A percentile compares a stretch with the other conserved stretches of the same genome.
Conservation (phyloP, 1,140 invertebrate species). For the Oedothorax gibbosus region DNA sequence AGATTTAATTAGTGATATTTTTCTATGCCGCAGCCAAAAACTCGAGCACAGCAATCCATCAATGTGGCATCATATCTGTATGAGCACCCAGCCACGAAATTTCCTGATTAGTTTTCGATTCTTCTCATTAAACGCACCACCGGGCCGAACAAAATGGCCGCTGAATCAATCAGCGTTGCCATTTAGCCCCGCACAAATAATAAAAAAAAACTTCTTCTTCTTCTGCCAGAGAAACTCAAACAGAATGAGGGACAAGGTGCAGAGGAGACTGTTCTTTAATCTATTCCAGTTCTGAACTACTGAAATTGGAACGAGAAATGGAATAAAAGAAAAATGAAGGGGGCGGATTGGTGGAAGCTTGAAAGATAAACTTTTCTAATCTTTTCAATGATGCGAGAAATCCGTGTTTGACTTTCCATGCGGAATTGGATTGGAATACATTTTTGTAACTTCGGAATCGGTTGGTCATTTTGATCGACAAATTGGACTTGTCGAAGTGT, state of each 20-base stretch:
- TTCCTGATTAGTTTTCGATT: constrained; percentile 59
- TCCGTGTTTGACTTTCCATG: constrained; percentile 29
- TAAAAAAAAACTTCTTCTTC: constrained; percentile 22
- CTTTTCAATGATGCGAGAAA: constrained; percentile 27
- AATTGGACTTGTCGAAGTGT: neutral
- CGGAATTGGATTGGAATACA: constrained; percentile 19
- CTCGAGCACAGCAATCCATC: constrained; percentile 28
- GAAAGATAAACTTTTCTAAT: constrained; percentile 32
- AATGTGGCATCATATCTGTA: constrained; percentile 52
- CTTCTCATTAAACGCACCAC: constrained; percentile 58
- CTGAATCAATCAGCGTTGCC: constrained; percentile 57
- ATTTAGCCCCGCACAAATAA: constrained; percentile 50
- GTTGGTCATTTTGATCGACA: constrained; percentile 7
- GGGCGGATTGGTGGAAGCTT: constrained; percentile 1
- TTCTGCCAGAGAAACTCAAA: constrained; percentile 30
- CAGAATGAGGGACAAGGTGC: constrained; percentile 19
- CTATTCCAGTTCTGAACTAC: neutral
- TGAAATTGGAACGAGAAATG: neutral
- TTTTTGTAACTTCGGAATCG: constrained; percentile 10
- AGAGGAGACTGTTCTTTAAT: constrained; percentile 32
- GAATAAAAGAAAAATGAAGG: constrained; percentile 12
- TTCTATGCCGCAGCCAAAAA: constrained; percentile 24
- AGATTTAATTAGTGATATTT: constrained; percentile 49
- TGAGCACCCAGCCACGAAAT: constrained; percentile 55
- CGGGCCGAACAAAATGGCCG: constrained; percentile 54